These are phyloP conservation scores for Eudasyphora cyanicolor DNA, from an alignment of 2,888 invertebrate genomes.

Conservation along the genomic window DNA sequence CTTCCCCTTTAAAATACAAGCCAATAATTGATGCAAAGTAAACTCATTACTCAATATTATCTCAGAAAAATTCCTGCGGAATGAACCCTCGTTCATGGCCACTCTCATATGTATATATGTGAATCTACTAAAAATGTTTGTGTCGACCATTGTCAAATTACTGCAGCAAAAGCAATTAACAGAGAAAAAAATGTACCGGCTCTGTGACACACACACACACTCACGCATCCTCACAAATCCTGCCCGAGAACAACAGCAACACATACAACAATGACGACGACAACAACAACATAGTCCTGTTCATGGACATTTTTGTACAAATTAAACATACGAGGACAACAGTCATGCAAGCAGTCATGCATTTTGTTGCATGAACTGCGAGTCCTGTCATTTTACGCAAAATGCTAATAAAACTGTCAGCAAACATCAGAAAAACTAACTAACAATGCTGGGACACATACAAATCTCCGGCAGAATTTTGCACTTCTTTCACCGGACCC, in stretches of 20 bases:
- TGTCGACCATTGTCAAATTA: slow-evolving; percentile 62
- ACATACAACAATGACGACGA: slow-evolving; percentile 37
- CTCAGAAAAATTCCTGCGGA: too few species aligned
- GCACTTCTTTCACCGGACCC: not conserved
- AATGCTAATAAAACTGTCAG: slow-evolving; percentile 66
- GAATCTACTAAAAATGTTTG: slow-evolving; percentile 1
- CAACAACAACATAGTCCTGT: too few species aligned
- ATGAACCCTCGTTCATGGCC: not conserved
- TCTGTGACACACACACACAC: not conserved
- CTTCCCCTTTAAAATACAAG: too few species aligned
- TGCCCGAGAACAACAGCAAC: slow-evolving; percentile 20
- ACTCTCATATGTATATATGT: not conserved
- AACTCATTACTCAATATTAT: too few species aligned
- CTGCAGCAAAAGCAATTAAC: slow-evolving; percentile 65
- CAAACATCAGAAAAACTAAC: slow-evolving; percentile 44
- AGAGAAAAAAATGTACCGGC: not conserved
- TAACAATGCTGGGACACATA: not conserved
- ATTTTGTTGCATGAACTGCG: slow-evolving; percentile 59
- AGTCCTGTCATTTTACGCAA: slow-evolving; percentile 65
- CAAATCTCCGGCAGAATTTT: not conserved
- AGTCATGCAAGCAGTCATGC: slow-evolving; percentile 51
- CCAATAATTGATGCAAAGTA: too few species aligned
- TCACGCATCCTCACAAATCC: not conserved
- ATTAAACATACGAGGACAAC: slow-evolving; percentile 46
- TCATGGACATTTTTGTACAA: slow-evolving; percentile 49